phyloP scores from a whole-genome alignment of 30 jellyfish, hydroid and myxozoan species.

The Hydra vulgaris region DNA sequence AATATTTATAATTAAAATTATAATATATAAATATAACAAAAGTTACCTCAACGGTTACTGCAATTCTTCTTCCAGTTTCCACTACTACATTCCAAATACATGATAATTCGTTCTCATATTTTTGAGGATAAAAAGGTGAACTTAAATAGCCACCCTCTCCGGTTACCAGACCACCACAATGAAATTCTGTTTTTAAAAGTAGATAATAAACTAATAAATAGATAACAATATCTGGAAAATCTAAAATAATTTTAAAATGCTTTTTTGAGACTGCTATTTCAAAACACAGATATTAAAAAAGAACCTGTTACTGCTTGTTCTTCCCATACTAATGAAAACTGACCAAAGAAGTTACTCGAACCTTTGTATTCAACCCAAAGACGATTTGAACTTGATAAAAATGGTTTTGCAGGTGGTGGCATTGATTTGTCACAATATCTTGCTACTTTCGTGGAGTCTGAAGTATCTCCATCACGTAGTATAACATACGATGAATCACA shows the following conservation, averaged over 20 bases:
- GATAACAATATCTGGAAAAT: not conserved
- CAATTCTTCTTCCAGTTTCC: not conserved
- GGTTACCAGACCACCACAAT: conserved; percentile 19
- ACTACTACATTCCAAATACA: conserved; percentile 24
- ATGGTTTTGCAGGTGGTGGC: not conserved
- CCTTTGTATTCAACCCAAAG: conserved; percentile 25
- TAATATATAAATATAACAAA: not conserved
- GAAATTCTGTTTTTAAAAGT: not conserved
- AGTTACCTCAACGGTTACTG: not conserved
- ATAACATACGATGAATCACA: conserved; percentile 12
- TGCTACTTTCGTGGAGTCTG: conserved; percentile 17
- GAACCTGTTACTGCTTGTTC: not conserved
- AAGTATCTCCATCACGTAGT: conserved; percentile 29
- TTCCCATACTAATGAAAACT: conserved; percentile 14
- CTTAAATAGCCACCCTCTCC: conserved; percentile 14
- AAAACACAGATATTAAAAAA: not conserved
- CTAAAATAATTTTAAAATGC: not conserved
- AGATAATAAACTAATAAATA: too few species aligned
- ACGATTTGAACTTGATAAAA: not conserved
- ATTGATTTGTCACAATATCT: conserved; percentile 9
- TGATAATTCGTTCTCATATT: not conserved
- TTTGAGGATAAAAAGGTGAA: conserved; percentile 9
- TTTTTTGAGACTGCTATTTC: not conserved
- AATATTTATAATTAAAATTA: too few species aligned
- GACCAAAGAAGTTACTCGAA: not conserved